A percentile compares a stretch with the other conserved stretches of the same genome.
Evolutionary conservation across 2,888 invertebrate genomes (phyloP).

Genomic region (Heteromyza rotundicornis): DNA sequence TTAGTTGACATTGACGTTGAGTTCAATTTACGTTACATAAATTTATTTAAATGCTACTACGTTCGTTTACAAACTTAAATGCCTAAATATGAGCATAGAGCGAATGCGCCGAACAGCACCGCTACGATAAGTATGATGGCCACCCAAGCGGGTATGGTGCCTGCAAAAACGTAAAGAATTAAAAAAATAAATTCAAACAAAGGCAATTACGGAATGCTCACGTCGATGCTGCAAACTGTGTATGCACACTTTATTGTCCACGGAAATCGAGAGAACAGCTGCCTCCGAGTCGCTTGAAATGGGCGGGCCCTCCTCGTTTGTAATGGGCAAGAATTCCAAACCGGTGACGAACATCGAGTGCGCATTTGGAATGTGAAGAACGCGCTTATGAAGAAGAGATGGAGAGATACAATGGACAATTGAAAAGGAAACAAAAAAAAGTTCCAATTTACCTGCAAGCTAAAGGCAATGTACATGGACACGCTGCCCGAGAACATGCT

Average conservation of each 20-base stretch:
- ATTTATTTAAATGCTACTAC: background rate
- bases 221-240: conserved; percentile 83
- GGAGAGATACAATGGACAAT: background rate
- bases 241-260: conserved; percentile 91
- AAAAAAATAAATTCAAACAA: background rate
- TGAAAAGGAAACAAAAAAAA: background rate
- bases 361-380: conserved; percentile 81
- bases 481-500: conserved; percentile 94
- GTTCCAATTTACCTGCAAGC: conserved; percentile 72
- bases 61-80: conserved; percentile 64
- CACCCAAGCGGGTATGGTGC: conserved; percentile 81
- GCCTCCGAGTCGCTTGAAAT: conserved; percentile 80
- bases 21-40: background rate
- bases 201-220: conserved; percentile 67
- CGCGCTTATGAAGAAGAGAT: conserved; percentile 67
- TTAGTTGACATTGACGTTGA: background rate
- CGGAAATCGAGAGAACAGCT: conserved; percentile 92
- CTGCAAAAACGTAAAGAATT: conserved; percentile 66
- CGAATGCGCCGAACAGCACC: conserved; percentile 79
- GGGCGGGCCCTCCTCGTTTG: conserved; percentile 72
- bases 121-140: conserved; percentile 77
- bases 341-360: conserved; percentile 98
- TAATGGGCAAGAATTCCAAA: conserved; percentile 85
- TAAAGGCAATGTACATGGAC: conserved; percentile 88
- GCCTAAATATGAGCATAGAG: conserved; percentile 82